A percentile compares a stretch with the other conserved stretches of the same genome.
Evolutionary conservation across 2,113 vertebrate species (phyloP).

Genomic region (Labeo rohita): DNA sequence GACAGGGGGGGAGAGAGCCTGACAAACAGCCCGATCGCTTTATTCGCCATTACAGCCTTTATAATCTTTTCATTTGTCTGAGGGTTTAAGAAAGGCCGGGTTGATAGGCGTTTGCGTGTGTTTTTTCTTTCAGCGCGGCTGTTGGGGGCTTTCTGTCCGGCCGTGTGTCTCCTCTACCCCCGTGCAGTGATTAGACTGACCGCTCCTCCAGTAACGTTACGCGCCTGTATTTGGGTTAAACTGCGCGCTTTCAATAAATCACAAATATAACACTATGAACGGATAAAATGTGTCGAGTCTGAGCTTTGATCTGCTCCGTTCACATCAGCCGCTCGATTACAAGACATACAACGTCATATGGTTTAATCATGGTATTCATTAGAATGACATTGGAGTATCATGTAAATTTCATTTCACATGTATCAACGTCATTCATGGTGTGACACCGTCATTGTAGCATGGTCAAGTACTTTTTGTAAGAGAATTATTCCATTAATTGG

Average conservation of each 20-base stretch:
- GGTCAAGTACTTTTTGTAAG: background rate
- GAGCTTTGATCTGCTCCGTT: background rate
- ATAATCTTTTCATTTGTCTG: background rate
- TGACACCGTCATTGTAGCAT: no score
- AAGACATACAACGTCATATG: background rate
- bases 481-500: background rate
- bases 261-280: background rate
- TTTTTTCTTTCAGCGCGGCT: slow-evolving; percentile 53
- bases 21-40: background rate
- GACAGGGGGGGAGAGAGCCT: slow-evolving; percentile 67
- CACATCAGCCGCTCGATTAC: background rate
- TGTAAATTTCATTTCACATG: background rate
- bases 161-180: slow-evolving; percentile 67
- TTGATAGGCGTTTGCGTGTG: slow-evolving; percentile 49
- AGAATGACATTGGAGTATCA: background rate
- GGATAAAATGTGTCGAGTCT: background rate
- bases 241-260: background rate
- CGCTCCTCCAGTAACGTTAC: slow-evolving; percentile 56
- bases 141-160: slow-evolving; percentile 28
- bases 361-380: background rate
- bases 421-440: background rate
- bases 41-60: background rate
- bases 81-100: background rate
- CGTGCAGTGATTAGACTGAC: slow-evolving; percentile 64
- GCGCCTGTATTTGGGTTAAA: slow-evolving; percentile 63